Base-by-base conservation (phyloP, 1,140 invertebrate genomes). In the Diorhabda elongata region DNA sequence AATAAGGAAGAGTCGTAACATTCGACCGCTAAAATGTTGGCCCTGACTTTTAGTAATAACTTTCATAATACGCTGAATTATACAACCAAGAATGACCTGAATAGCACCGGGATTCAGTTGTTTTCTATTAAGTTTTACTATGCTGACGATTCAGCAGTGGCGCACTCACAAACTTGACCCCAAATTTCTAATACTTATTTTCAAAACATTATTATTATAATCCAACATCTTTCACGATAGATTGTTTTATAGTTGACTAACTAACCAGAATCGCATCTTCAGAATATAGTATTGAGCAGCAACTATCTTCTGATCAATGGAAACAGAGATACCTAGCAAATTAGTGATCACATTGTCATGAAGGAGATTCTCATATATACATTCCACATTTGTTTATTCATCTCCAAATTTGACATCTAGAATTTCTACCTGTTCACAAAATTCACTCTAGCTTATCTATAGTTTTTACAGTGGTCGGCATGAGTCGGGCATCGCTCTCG, bases 31-130 rank as follows among this genome's bases (percentile, higher is more conserved):
- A 73, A 71, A 70, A 71, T 61, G 58, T 70, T 73, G 72, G 69
- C 72, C 72, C 67, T 73, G 72, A 73, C 72, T 73, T 73, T 73
- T 71, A 67, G 69, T 68, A 67, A 69, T 71, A 73, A 73, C 72
- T 73, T 73, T 73, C 72, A 71, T 73, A 73, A 73, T 67, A 69
- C 56, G 67, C 44, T 58, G 44, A 73, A 71, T 73, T 73, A 73
- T 73, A 71, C 67, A 73, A 73, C 68, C 65, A 69, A 69, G 44
- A 67, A 59, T 73, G 72, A 73, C 72, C 72, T 64, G 68, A 73
- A 73, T 73, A 45, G 42, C 65, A 58, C 65, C 65, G 44, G 57
- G 58, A 44, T 60, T 67, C 43, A 11, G 65, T 67, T 67, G 65
- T 67, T 67, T 67, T 67, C 65, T 67, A 67, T 11, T 64, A 52